phyloP scores from a whole-genome alignment of 2,113 vertebrate species.

The Barnardius zonarius region DNA sequence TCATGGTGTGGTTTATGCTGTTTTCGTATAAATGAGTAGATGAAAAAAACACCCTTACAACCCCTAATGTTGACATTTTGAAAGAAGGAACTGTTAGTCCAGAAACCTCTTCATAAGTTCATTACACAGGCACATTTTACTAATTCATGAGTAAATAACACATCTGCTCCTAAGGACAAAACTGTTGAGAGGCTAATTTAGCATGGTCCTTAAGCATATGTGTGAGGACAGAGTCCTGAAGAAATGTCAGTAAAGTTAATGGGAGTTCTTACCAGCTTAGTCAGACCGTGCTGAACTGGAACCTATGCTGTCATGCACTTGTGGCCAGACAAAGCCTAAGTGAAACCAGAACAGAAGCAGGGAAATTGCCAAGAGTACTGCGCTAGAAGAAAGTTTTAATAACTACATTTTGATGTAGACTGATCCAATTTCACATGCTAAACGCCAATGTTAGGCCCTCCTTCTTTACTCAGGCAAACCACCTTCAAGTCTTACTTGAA shows the following conservation, averaged over 20 bases:
- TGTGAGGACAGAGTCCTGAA: not conserved
- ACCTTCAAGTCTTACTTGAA: not conserved
- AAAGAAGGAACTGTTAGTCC: not conserved
- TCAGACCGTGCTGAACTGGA: constrained; percentile 16
- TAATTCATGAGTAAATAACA: not conserved
- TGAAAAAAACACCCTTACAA: not conserved
- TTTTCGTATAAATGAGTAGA: not conserved
- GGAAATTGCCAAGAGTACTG: constrained; percentile 13
- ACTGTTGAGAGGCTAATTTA: not conserved
- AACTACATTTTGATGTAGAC: constrained; percentile 26
- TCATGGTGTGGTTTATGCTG: not conserved
- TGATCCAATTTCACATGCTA: not conserved
- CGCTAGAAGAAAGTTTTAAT: constrained; percentile 40
- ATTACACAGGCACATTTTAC: not conserved
- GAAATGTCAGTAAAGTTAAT: not conserved
- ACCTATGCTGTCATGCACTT: constrained; percentile 21
- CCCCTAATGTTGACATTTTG: not conserved
- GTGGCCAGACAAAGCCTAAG: constrained; percentile 53
- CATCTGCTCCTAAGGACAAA: not conserved
- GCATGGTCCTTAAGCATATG: not conserved
- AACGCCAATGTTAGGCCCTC: not conserved
- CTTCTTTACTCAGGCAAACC: not conserved
- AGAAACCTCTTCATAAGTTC: not conserved
- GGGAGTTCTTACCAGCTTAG: constrained; percentile 31
- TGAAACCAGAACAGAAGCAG: constrained; percentile 60